Evolutionary conservation across 2,797 vertebrate genomes (phyloP).

Genomic region (Eremophila alpestris): DNA sequence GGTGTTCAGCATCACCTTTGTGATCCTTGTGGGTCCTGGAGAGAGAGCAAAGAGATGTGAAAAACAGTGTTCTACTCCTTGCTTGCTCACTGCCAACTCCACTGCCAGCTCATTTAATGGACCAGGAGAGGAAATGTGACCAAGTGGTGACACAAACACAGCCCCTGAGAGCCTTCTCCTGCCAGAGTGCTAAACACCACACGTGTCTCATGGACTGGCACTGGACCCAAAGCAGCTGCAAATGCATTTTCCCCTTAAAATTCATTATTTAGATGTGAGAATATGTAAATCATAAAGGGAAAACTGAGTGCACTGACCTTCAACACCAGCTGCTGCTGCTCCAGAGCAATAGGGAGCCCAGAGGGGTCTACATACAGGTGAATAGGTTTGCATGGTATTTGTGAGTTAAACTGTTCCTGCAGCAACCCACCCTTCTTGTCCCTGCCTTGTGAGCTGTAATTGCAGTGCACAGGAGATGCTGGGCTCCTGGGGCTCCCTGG

Average conservation of each 20-base stretch:
- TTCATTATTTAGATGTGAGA: neutral
- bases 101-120: neutral
- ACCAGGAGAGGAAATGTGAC: neutral
- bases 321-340: neutral
- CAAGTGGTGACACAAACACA: neutral
- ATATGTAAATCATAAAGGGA: neutral
- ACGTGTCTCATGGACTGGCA: fast-evolving
- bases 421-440: neutral
- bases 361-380: neutral
- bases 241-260: neutral
- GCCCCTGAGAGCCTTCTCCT: neutral
- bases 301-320: neutral
- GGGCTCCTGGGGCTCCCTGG: neutral
- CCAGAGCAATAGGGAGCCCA: neutral
- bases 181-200: neutral
- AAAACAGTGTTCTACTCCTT: neutral
- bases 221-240: neutral
- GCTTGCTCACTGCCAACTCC: neutral
- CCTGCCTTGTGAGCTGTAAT: neutral
- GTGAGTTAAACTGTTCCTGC: neutral
- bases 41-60: neutral
- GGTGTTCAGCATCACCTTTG: neutral
- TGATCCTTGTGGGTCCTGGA: neutral
- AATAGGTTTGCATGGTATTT: neutral
- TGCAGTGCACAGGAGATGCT: neutral